Evolutionary conservation across 2,797 vertebrate genomes (phyloP).

Genomic region (Martes flavigula): DNA sequence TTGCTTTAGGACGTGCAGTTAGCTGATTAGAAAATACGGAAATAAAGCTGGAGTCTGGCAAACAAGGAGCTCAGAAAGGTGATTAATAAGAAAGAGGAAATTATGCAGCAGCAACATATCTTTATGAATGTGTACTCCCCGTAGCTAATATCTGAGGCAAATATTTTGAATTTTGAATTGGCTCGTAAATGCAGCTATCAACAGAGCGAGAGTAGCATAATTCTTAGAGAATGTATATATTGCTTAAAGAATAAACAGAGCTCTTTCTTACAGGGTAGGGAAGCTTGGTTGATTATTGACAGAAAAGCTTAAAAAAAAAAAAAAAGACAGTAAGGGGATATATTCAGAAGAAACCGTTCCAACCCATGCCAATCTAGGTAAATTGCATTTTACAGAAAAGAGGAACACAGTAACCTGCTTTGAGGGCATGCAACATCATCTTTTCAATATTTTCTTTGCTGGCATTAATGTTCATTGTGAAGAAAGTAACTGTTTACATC

Average conservation of each 20-base stretch:
- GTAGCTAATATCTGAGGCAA: slow-evolving; percentile 75
- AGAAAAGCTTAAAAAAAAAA: not conserved
- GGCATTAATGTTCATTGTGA: slow-evolving; percentile 64
- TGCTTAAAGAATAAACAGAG: slow-evolving; percentile 30
- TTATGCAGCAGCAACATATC: slow-evolving; percentile 48
- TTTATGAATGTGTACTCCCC: slow-evolving; percentile 67
- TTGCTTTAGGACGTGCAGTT: slow-evolving; percentile 57
- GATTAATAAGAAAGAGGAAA: slow-evolving; percentile 69
- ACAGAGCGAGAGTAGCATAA: not conserved
- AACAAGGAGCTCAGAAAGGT: slow-evolving; percentile 56
- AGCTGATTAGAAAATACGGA: slow-evolving; percentile 59
- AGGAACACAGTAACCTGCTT: slow-evolving; percentile 57
- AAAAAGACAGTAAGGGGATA: not conserved
- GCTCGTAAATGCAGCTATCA: slow-evolving; percentile 21
- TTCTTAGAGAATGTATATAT: not conserved
- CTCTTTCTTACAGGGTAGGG: not conserved
- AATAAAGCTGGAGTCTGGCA: slow-evolving; percentile 41
- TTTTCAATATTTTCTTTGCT: slow-evolving; percentile 77
- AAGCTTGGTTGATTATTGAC: not conserved
- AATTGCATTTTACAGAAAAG: not conserved
- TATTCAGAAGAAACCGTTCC: not conserved
- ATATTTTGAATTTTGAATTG: slow-evolving; percentile 75
- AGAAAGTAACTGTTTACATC: slow-evolving; percentile 68
- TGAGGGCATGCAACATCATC: slow-evolving; percentile 61
- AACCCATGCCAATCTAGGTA: not conserved